These are phyloP conservation scores for Sebastes vulpes DNA, from an alignment of 2,797 vertebrate species.

Conservation along the genomic window DNA sequence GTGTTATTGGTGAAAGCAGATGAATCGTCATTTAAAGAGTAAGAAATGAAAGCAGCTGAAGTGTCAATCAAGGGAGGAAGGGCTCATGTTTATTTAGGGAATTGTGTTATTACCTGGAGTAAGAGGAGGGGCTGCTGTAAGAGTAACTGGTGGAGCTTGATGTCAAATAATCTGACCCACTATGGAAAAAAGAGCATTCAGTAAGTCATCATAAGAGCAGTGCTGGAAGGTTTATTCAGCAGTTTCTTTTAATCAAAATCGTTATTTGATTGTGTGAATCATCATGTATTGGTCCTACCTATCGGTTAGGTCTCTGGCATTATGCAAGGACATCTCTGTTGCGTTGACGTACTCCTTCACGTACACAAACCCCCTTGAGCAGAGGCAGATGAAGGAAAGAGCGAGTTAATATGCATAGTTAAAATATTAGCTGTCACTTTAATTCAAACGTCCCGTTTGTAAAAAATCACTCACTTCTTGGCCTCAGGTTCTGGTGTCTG, in stretches of 20 bases:
- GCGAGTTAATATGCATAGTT: not conserved
- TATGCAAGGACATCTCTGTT: slow-evolving; percentile 69
- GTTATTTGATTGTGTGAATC: not conserved
- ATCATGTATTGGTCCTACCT: slow-evolving; percentile 43
- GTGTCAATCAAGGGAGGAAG: not conserved
- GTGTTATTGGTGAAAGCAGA: not conserved
- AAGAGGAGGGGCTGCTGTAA: slow-evolving; percentile 78
- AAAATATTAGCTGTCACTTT: not conserved
- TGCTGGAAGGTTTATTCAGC: not conserved
- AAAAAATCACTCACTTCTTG: slow-evolving; percentile 79
- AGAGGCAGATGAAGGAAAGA: not conserved
- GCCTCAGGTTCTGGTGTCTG: slow-evolving; percentile 68
- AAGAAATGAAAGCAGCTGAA: not conserved
- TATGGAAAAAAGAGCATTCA: slow-evolving; percentile 18
- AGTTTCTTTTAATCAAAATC: not conserved
- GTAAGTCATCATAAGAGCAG: not conserved
- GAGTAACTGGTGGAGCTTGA: slow-evolving; percentile 66
- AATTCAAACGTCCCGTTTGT: not conserved
- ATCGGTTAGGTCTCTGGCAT: slow-evolving; percentile 25
- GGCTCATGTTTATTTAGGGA: not conserved
- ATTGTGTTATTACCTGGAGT: slow-evolving; percentile 74
- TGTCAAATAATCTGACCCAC: slow-evolving; percentile 67
- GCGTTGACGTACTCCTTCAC: slow-evolving; percentile 91
- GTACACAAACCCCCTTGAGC: slow-evolving; percentile 82
- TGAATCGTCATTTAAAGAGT: not conserved